Evolutionary conservation across 2,797 vertebrate genomes (phyloP).

Genomic region (Gadopsis bispinosus): DNA sequence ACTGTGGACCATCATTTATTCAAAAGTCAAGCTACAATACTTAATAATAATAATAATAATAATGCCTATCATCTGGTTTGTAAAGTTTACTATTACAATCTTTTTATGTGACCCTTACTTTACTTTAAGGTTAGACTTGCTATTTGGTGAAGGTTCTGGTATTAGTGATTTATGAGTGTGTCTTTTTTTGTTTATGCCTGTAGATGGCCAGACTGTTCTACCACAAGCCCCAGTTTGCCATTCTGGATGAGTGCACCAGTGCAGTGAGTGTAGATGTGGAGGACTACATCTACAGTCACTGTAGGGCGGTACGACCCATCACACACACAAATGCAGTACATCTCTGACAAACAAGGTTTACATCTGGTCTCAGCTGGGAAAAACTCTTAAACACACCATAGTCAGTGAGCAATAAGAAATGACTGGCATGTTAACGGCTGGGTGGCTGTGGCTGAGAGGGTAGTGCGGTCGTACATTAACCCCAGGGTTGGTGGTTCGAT

Average conservation of each 20-base stretch:
- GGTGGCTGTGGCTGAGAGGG: too few species aligned
- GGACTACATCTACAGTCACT: constrained; percentile 97
- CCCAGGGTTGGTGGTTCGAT: too few species aligned
- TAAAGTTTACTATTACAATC: neutral
- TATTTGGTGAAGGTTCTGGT: neutral
- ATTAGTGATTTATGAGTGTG: neutral
- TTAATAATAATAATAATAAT: too few species aligned
- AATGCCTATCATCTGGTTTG: too few species aligned
- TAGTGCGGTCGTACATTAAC: too few species aligned
- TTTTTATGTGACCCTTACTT: neutral
- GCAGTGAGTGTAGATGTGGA: constrained; percentile 98
- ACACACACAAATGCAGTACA: neutral
- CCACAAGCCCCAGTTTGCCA: constrained; percentile 98
- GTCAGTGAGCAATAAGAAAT: neutral
- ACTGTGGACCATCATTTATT: neutral
- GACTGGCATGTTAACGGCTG: neutral
- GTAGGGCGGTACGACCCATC: constrained; percentile 87
- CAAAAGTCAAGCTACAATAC: neutral
- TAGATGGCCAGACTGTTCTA: constrained; percentile 99
- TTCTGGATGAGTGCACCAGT: constrained; percentile 98
- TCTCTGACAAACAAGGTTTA: neutral
- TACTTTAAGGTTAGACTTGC: neutral
- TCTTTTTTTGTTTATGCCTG: constrained; percentile 33
- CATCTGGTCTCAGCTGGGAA: neutral
- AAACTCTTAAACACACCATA: neutral